These are phyloP conservation scores for Microcebus griseorufus DNA, from an alignment of 2,113 vertebrate species.

Conservation along the genomic window DNA sequence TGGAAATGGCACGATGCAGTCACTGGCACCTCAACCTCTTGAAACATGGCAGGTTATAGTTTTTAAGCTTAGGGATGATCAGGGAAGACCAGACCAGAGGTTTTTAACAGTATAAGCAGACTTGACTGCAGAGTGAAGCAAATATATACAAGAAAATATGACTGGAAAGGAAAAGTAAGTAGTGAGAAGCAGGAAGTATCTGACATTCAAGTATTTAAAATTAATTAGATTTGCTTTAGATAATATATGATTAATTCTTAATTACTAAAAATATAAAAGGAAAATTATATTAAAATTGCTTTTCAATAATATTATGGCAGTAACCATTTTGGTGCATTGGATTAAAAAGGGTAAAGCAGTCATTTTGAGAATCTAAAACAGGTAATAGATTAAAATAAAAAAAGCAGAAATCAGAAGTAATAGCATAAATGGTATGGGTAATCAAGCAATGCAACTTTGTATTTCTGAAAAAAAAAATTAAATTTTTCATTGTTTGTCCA, in stretches of 20 bases:
- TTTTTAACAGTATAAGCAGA: background rate
- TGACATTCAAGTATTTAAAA: background rate
- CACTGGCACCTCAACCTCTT: background rate
- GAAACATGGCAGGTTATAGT: background rate
- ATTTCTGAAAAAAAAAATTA: background rate
- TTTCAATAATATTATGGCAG: background rate
- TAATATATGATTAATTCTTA: background rate
- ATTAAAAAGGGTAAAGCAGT: slow-evolving; percentile 3
- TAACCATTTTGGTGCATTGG: slow-evolving; percentile 14
- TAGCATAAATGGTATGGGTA: background rate
- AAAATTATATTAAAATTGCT: background rate
- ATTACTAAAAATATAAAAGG: background rate
- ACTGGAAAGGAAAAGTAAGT: background rate
- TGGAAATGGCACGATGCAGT: background rate
- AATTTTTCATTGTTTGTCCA: background rate
- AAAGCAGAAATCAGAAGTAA: background rate
- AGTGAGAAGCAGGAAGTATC: background rate
- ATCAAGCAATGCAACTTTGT: background rate
- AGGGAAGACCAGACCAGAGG: background rate
- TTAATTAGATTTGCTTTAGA: background rate
- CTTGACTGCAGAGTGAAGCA: background rate
- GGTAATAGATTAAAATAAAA: background rate
- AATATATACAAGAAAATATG: background rate
- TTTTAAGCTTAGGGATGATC: background rate
- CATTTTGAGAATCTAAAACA: background rate